Evolutionary conservation across 2,113 vertebrate genomes (phyloP), one percentile per base, ranked within the genome.

Genomic region (Brachyhypopomus gauderio): DNA sequence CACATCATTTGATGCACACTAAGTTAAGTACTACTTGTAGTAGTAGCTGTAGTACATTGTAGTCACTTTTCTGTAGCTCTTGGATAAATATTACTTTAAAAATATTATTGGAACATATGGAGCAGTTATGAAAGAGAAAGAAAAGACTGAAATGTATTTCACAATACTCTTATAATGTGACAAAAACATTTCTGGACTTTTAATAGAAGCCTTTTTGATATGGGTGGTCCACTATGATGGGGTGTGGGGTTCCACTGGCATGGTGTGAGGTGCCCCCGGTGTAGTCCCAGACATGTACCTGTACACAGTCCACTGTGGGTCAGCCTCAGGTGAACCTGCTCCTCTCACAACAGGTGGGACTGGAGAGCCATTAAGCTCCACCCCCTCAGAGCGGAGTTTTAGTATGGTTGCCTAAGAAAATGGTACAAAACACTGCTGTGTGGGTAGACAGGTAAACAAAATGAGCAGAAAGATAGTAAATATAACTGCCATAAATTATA

Each of bases 401-500:
- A 96, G 90, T 82, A 97, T 77, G 0, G 93, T 96, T 86, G 95
- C 96, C 97, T 98, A 79, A 63, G 70, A 11, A 19, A 88, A 41
- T 88, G 12, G 85, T 84, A 4, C 36, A 75, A 67, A 5, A 59
- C 59, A 67, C 73, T 12, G 7, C 17, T 16, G 14, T 27, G 6
- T 41, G 23, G 38, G 36, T 63, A 11, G 3, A 3, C 4, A 38
- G 8, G n/a, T 23, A 1, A 76, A 23, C 23, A 74, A 56, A 27
- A 36, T 41, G 4, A 41, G 41, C 41, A 41, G 41, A 4, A 41
- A 41, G 9, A 41, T 5, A 9, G 41, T 41, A 25, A 55, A 74
- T 25, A 56, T n/a, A n/a, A n/a, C n/a, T n/a, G n/a, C 6, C 8
- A 25, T 25, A 25, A 3, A 25, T 17, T 64, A 30, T 14, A 66